Percentiles rank a stretch among this genome's conserved stretches.
Conservation (phyloP, 2,797 vertebrate species). For the Cottoperca gobio region DNA sequence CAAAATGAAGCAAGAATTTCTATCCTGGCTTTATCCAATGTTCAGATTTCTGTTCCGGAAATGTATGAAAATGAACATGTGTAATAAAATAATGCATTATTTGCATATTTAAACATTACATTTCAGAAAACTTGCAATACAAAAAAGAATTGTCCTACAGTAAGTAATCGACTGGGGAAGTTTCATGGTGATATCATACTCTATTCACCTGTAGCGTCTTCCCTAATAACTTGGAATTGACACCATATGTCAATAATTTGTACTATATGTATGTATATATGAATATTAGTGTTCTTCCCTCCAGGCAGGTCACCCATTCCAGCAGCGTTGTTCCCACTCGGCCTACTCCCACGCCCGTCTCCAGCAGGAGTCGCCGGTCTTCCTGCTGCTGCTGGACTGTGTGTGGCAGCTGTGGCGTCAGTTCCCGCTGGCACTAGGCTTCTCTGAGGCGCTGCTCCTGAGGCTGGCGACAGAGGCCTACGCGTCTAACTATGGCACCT, state of each 20-base stretch:
- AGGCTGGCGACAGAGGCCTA: slow-evolving; percentile 87
- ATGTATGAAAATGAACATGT: no score
- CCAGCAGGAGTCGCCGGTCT: slow-evolving; percentile 88
- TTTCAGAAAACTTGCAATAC: no score
- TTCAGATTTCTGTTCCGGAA: no score
- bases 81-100: no score
- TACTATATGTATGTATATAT: neutral
- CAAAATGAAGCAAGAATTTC: no score
- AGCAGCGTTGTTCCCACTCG: slow-evolving; percentile 86
- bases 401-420: slow-evolving; percentile 91
- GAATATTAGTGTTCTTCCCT: neutral
- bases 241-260: neutral
- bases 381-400: slow-evolving; percentile 93
- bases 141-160: no score
- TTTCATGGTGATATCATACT: no score
- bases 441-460: slow-evolving; percentile 88
- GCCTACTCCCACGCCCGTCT: slow-evolving; percentile 86
- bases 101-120: no score
- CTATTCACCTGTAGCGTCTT: no score
- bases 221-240: neutral
- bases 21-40: no score
- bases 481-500: slow-evolving; percentile 89
- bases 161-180: no score
- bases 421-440: slow-evolving; percentile 90
- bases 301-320: slow-evolving; percentile 91